Conservation (phyloP, 1,140 invertebrate species). For the Listronotus oregonensis region DNA sequence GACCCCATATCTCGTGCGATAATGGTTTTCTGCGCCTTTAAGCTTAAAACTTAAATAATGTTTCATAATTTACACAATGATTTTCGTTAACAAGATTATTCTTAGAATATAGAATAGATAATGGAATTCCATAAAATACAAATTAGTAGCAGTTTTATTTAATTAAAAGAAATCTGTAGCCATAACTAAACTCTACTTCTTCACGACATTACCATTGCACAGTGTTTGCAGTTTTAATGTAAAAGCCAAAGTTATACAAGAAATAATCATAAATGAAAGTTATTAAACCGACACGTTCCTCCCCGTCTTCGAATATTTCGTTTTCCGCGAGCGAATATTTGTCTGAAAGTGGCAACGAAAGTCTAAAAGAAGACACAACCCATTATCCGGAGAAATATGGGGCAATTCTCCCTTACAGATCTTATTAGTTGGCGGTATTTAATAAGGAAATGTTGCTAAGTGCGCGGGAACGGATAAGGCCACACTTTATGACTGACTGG, state of each 20-base stretch:
- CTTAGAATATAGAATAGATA: too few species aligned
- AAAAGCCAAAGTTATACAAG: slow-evolving; percentile 23
- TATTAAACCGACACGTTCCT: slow-evolving; percentile 33
- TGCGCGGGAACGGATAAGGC: slow-evolving; percentile 48
- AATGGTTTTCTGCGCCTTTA: too few species aligned
- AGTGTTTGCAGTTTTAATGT: not conserved
- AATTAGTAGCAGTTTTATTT: too few species aligned
- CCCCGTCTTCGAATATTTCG: slow-evolving; percentile 22
- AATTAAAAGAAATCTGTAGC: too few species aligned
- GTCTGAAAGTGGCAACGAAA: slow-evolving; percentile 37
- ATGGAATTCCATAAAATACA: too few species aligned
- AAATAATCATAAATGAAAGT: slow-evolving; percentile 35
- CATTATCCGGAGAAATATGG: slow-evolving; percentile 48
- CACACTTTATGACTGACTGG: slow-evolving; percentile 50
- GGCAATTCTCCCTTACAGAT: slow-evolving; percentile 49
- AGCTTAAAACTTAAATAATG: too few species aligned
- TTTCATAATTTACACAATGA: too few species aligned
- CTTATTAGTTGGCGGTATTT: slow-evolving; percentile 53
- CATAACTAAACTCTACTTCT: too few species aligned
- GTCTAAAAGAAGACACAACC: slow-evolving; percentile 40
- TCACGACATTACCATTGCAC: not conserved
- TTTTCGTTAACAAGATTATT: too few species aligned
- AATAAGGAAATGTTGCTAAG: slow-evolving; percentile 53
- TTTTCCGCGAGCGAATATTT: slow-evolving; percentile 33
- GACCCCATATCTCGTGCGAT: too few species aligned